Percentiles rank a stretch among this genome's conserved stretches.
These are phyloP conservation scores for Patella depressa DNA, from an alignment of 2,888 invertebrate genomes.

Conservation along the genomic window DNA sequence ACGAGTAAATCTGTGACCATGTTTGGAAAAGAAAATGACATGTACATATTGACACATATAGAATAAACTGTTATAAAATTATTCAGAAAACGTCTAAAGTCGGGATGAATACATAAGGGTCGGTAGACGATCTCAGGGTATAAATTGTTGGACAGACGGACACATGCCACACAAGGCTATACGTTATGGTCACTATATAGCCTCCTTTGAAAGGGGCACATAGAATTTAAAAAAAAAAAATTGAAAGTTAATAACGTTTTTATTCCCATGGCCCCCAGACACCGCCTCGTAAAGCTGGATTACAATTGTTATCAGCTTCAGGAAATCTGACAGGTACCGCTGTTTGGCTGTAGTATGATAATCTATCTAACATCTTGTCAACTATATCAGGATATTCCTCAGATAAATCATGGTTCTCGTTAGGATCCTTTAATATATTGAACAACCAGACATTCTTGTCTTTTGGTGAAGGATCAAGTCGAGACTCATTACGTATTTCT, in stretches of 20 bases:
- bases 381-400: slow-evolving; percentile 50
- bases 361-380: slow-evolving; percentile 47
- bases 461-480: background rate
- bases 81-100: too few species aligned
- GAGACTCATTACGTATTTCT: background rate
- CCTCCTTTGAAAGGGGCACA: background rate
- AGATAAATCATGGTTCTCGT: slow-evolving; percentile 60
- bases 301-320: slow-evolving; percentile 47
- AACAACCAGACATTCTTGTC: slow-evolving; percentile 67
- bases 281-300: slow-evolving; percentile 61
- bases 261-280: slow-evolving; percentile 68
- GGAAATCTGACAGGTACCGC: slow-evolving; percentile 66
- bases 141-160: background rate
- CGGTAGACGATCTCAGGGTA: too few species aligned
- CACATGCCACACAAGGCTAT: background rate
- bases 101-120: too few species aligned
- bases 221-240: background rate
- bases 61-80: too few species aligned
- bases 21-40: too few species aligned
- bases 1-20: too few species aligned
- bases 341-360: slow-evolving; percentile 56
- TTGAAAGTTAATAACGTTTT: background rate
- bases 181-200: background rate
- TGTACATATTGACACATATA: too few species aligned
- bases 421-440: slow-evolving; percentile 62